These are phyloP conservation scores for Kradibia gibbosae DNA, from an alignment of 1,140 invertebrate genomes.

Conservation along the genomic window DNA sequence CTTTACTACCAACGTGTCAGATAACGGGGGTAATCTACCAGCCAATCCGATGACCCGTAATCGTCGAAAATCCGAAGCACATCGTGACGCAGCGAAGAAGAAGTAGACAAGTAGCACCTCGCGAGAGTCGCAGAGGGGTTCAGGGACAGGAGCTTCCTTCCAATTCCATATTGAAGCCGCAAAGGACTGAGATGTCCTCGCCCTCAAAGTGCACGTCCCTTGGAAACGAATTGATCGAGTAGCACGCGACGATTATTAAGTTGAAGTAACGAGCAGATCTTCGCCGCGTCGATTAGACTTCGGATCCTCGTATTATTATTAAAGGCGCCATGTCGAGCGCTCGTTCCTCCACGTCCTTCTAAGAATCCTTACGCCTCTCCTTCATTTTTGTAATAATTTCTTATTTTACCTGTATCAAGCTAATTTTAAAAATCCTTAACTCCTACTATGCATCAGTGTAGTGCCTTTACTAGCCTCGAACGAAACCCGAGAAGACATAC, in stretches of 20 bases:
- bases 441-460: slow-evolving; percentile 58
- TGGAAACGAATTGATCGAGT: slow-evolving; percentile 25
- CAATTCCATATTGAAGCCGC: slow-evolving; percentile 42
- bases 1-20: slow-evolving; percentile 47
- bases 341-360: slow-evolving; percentile 28
- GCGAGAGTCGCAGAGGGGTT: slow-evolving; percentile 60
- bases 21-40: slow-evolving; percentile 42
- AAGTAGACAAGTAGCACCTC: slow-evolving; percentile 56
- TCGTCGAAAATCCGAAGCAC: slow-evolving; percentile 23
- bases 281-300: background rate
- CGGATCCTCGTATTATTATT: background rate
- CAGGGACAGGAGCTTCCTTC: slow-evolving; percentile 59
- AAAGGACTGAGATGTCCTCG: slow-evolving; percentile 41
- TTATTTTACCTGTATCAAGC: slow-evolving; percentile 41
- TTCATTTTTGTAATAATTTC: too few species aligned
- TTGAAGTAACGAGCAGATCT: slow-evolving; percentile 34
- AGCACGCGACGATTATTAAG: slow-evolving; percentile 35
- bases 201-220: background rate
- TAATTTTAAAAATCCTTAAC: slow-evolving; percentile 65
- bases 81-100: slow-evolving; percentile 49
- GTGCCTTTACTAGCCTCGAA: slow-evolving; percentile 45
- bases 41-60: background rate
- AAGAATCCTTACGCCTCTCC: slow-evolving; percentile 5
- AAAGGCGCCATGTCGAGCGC: slow-evolving; percentile 11
- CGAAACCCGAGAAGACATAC: slow-evolving; percentile 13